Percentiles rank a stretch among this genome's conserved stretches.
Conservation (phyloP, 2,797 vertebrate species). For the Pogonophryne albipinna region DNA sequence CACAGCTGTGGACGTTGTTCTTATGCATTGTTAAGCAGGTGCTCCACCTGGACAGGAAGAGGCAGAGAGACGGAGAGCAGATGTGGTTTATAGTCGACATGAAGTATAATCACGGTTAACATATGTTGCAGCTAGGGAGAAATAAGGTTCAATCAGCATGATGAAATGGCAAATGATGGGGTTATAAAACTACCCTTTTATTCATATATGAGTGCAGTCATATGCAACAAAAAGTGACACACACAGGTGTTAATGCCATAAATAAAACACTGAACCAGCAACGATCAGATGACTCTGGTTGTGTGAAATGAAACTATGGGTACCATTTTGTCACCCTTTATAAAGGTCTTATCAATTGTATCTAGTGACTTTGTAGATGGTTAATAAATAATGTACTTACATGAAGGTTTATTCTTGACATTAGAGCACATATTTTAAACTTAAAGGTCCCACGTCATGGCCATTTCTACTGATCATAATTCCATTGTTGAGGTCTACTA, state of each 20-base stretch:
- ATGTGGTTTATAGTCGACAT: background rate
- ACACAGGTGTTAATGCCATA: background rate
- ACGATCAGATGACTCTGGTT: slow-evolving; percentile 4
- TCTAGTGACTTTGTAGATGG: slow-evolving; percentile 8
- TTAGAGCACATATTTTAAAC: background rate
- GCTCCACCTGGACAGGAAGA: slow-evolving; percentile 51
- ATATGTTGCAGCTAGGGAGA: slow-evolving; percentile 9
- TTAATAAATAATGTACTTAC: background rate
- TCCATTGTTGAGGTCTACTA: too few relatives aligned
- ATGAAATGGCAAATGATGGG: slow-evolving; percentile 5
- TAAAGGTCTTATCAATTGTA: background rate
- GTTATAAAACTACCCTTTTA: slow-evolving; percentile 24
- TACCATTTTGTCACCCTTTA: background rate
- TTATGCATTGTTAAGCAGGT: slow-evolving; percentile 16
- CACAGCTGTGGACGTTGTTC: slow-evolving; percentile 34
- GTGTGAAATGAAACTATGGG: slow-evolving; percentile 1
- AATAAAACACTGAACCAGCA: slow-evolving; percentile 9
- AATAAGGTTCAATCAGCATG: slow-evolving; percentile 39
- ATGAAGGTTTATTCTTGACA: background rate
- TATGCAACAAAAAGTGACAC: slow-evolving; percentile 6
- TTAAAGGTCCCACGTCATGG: background rate
- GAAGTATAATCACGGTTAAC: background rate
- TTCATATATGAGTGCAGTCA: slow-evolving; percentile 5
- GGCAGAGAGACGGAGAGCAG: slow-evolving; percentile 13
- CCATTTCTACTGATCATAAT: too few relatives aligned